phyloP scores from a whole-genome alignment of 2,797 vertebrate species.

The Pangasius larnaudii region DNA sequence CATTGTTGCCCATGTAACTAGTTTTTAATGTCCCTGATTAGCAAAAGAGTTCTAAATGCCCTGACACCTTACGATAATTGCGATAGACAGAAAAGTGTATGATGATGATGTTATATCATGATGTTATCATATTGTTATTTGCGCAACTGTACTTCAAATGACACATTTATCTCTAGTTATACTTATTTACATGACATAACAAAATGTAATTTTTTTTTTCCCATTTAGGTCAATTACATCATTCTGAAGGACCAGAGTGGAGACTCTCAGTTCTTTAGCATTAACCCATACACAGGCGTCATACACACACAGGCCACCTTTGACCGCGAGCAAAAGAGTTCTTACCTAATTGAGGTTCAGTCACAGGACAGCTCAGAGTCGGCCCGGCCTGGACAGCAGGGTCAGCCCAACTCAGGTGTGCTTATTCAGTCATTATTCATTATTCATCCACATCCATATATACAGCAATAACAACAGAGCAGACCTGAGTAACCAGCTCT shows the following conservation, averaged over 20 bases:
- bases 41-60: neutral
- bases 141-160: neutral
- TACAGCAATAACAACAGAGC: conserved; percentile 7
- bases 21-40: neutral
- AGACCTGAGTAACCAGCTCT: conserved; percentile 34
- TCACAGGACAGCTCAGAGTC: conserved; percentile 87
- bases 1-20: neutral
- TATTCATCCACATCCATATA: neutral
- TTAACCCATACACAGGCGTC: conserved; percentile 77
- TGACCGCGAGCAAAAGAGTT: conserved; percentile 88
- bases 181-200: neutral
- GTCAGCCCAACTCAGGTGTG: conserved; percentile 87
- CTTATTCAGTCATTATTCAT: conserved; percentile 16
- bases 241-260: conserved; percentile 84
- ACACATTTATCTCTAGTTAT: neutral
- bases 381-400: conserved; percentile 79
- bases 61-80: neutral
- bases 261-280: conserved; percentile 84
- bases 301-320: conserved; percentile 79
- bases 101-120: neutral
- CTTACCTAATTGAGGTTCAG: conserved; percentile 88
- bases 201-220: neutral
- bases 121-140: neutral
- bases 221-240: conserved; percentile 73
- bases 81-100: neutral